Conservation (phyloP, 2,797 vertebrate genomes). For the Lithobates sylvaticus region DNA sequence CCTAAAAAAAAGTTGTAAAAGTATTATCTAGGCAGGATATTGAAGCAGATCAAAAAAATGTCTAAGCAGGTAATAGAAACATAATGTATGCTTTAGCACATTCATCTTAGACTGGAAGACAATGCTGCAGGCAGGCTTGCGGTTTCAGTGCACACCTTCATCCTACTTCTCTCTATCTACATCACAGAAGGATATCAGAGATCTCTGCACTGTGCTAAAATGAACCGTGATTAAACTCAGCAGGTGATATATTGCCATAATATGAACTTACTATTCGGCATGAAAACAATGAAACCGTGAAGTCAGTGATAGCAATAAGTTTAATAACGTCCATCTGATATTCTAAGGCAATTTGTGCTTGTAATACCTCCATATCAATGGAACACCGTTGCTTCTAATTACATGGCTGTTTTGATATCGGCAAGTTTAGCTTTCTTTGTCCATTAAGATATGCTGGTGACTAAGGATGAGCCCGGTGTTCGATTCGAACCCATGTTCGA, state of each 20-base stretch:
- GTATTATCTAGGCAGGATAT: neutral
- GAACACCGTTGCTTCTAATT: slow-evolving; percentile 48
- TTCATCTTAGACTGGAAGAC: neutral
- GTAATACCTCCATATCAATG: neutral
- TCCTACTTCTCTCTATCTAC: slow-evolving; percentile 21
- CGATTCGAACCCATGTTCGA: too few relatives aligned
- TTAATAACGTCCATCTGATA: neutral
- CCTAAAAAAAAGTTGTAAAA: neutral
- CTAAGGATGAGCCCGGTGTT: too few relatives aligned
- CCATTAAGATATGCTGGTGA: slow-evolving; percentile 46
- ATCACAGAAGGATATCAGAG: neutral
- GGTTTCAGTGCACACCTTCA: neutral
- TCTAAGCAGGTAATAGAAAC: slow-evolving; percentile 13
- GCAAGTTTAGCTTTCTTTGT: slow-evolving; percentile 54
- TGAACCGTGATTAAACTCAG: slow-evolving; percentile 30
- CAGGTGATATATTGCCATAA: slow-evolving; percentile 19
- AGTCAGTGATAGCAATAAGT: neutral
- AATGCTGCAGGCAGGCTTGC: neutral
- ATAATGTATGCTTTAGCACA: neutral
- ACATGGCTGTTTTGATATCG: slow-evolving; percentile 61
- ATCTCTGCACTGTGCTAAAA: slow-evolving; percentile 5
- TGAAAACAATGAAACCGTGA: slow-evolving; percentile 3
- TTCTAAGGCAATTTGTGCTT: neutral
- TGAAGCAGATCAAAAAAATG: neutral
- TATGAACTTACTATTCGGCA: neutral